A percentile compares a stretch with the other conserved stretches of the same genome.
Evolutionary conservation across 2,113 vertebrate species (phyloP).

Genomic region (Malaclemys terrapin): DNA sequence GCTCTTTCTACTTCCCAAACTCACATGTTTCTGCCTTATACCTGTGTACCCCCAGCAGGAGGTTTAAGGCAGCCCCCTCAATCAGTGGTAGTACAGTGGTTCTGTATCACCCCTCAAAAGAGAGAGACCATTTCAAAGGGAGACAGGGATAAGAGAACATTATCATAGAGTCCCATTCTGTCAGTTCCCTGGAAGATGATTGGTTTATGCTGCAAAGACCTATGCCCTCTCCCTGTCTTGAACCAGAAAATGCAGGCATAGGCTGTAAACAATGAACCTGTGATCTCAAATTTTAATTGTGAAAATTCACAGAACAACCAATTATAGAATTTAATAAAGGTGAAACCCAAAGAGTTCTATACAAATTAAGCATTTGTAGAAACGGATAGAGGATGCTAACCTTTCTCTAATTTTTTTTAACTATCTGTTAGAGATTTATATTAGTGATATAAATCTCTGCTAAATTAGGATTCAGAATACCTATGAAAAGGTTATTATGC

Average conservation of each 20-base stretch:
- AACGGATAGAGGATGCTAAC: not conserved
- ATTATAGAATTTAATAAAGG: not conserved
- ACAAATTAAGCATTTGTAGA: not conserved
- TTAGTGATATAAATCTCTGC: not conserved
- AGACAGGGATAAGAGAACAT: not conserved
- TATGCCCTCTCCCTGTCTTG: not conserved
- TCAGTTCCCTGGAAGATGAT: not conserved
- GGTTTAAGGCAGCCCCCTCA: not conserved
- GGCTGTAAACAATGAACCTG: not conserved
- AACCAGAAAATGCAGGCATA: not conserved
- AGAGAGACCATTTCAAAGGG: not conserved
- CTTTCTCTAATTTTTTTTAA: not conserved
- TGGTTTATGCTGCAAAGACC: not conserved
- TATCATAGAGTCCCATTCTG: not conserved
- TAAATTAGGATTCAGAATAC: not conserved
- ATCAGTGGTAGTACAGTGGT: not conserved
- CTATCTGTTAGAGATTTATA: not conserved
- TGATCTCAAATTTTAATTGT: not conserved
- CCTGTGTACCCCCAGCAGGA: not conserved
- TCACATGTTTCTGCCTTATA: not conserved
- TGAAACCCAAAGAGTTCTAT: not conserved
- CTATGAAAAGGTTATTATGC: not conserved
- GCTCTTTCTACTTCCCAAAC: not conserved
- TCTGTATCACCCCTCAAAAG: not conserved
- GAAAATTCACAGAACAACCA: not conserved